Percentiles rank a stretch among this genome's conserved stretches.
Conservation (phyloP, 2,888 invertebrate genomes). For the Drosophila niveifrons region DNA sequence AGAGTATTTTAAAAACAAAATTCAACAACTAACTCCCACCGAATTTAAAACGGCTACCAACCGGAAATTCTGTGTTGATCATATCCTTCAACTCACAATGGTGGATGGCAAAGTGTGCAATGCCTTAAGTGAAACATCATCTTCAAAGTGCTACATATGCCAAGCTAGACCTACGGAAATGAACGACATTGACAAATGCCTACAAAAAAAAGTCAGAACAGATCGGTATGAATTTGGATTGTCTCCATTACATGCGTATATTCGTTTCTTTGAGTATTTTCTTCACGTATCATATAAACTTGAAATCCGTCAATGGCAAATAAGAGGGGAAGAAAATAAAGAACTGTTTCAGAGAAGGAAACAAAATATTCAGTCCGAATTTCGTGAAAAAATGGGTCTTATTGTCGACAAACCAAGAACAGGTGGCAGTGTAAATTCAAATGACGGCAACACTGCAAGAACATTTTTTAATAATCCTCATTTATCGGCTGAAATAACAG, state of each 20-base stretch:
- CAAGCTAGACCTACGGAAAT: constrained; percentile 43
- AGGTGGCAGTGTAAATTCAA: constrained; percentile 31
- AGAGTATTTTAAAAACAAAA: constrained; percentile 38
- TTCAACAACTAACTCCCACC: constrained; percentile 31
- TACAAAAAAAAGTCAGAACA: constrained; percentile 32
- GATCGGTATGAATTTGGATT: too few species aligned
- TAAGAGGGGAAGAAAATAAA: constrained; percentile 23
- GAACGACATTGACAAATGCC: constrained; percentile 35
- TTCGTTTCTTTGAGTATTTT: constrained; percentile 43
- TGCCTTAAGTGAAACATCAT: constrained; percentile 44
- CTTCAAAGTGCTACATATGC: constrained; percentile 44
- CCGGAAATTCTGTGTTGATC: constrained; percentile 26
- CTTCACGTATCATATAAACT: constrained; percentile 14
- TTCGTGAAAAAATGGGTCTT: background rate
- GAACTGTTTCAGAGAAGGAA: constrained; percentile 12
- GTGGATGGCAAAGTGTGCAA: constrained; percentile 53
- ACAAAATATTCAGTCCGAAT: constrained; percentile 1
- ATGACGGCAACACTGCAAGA: constrained; percentile 34
- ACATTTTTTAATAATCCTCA: constrained; percentile 24
- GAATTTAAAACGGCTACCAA: constrained; percentile 29
- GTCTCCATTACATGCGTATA: constrained; percentile 41
- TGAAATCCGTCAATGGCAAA: constrained; percentile 11
- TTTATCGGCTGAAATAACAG: constrained; percentile 22
- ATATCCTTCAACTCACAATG: constrained; percentile 45
- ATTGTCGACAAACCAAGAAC: constrained; percentile 27